Evolutionary conservation across 2,797 vertebrate genomes (phyloP).

Genomic region (Takifugu ocellatus): DNA sequence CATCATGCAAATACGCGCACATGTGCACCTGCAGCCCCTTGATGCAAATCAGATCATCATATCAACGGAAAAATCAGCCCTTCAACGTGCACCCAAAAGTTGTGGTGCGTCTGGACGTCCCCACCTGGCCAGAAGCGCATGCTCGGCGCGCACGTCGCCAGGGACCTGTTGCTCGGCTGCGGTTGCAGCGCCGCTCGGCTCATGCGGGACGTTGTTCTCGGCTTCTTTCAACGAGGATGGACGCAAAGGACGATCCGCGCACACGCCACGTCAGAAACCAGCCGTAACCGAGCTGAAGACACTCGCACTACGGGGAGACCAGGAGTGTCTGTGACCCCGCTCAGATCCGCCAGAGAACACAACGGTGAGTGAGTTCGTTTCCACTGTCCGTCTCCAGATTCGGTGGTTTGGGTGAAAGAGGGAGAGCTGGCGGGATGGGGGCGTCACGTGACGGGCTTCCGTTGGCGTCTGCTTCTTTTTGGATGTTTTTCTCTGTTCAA

Average conservation of each 20-base stretch:
- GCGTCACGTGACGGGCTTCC: neutral
- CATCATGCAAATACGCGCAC: constrained; percentile 42
- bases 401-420: neutral
- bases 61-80: neutral
- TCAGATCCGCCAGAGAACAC: neutral
- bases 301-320: constrained; percentile 7
- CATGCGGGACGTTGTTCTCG: constrained; percentile 8
- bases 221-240: constrained; percentile 2
- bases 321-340: constrained; percentile 7
- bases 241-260: constrained; percentile 5
- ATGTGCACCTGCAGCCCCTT: constrained; percentile 2
- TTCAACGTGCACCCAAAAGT: neutral
- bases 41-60: constrained; percentile 44
- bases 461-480: too few species aligned
- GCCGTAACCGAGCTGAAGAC: constrained; percentile 22
- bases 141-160: constrained; percentile 40
- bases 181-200: neutral
- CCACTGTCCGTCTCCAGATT: neutral
- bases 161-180: constrained; percentile 51
- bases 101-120: neutral
- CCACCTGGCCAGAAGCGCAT: constrained; percentile 23
- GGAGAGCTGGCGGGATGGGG: too few species aligned
- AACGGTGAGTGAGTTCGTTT: constrained; percentile 43
- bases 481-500: too few species aligned
- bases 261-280: neutral